Base-by-base conservation (phyloP, 2,888 invertebrate species). In the Tillus elongatus region DNA sequence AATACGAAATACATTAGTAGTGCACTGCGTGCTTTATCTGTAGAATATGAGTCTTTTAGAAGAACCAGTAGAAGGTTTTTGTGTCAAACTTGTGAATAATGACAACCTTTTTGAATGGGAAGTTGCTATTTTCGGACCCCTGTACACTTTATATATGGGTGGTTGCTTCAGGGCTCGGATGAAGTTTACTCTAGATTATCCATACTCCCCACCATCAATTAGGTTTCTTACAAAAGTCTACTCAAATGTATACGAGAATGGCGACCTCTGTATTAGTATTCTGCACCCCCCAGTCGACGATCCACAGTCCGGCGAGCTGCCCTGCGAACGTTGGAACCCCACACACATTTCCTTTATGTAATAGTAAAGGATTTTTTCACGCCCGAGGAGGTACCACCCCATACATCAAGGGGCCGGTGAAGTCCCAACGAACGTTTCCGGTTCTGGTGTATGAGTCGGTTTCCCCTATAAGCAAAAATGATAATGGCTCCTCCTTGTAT, bases 161-260 rank as follows among this genome's bases (percentile, higher is more conserved):
- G 98, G 97, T 57, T 99, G 97, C 72, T 98, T 98, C 74, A 98
- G 95, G 84, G 93, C n/a, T n/a, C n/a, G n/a, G n/a, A n/a, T n/a
- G n/a, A n/a, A n/a, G n/a, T n/a, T n/a, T n/a, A n/a, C n/a, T n/a
- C n/a, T n/a, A n/a, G n/a, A n/a, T n/a, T n/a, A n/a, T n/a, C n/a
- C n/a, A n/a, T n/a, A n/a, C n/a, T n/a, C n/a, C n/a, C n/a, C n/a
- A n/a, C n/a, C n/a, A n/a, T n/a, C n/a, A n/a, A n/a, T n/a, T n/a
- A n/a, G n/a, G n/a, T n/a, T n/a, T n/a, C n/a, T n/a, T n/a, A n/a
- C n/a, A n/a, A n/a, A n/a, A n/a, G n/a, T n/a, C n/a, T n/a, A n/a
- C n/a, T n/a, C n/a, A n/a, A n/a, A n/a, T n/a, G n/a, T n/a, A n/a
- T n/a, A n/a, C n/a, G n/a, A 93, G 88, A 97, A 97, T 67, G 98